Percentiles rank a stretch among this genome's conserved stretches.
Conservation (phyloP, 1,140 invertebrate genomes). For the Lordiphosa clarofinis region DNA sequence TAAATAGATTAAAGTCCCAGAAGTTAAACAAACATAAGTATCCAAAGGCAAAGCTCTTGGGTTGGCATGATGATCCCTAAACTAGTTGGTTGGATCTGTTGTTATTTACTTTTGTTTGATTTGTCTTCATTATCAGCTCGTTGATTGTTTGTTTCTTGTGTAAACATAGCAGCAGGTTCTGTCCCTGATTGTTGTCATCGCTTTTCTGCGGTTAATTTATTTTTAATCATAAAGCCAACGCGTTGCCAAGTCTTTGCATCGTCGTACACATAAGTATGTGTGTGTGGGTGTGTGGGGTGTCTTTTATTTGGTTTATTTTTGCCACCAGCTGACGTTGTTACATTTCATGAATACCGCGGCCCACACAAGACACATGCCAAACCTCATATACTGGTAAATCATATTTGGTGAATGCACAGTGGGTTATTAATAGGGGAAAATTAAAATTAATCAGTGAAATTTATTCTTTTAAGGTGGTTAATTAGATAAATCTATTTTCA, state of each 20-base stretch:
- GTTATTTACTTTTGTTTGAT: constrained; percentile 25
- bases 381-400: constrained; percentile 12
- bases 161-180: constrained; percentile 39
- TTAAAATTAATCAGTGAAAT: too few relatives aligned
- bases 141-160: constrained; percentile 46
- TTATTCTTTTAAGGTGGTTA: too few relatives aligned
- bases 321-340: constrained; percentile 30
- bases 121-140: constrained; percentile 57
- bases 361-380: constrained; percentile 19
- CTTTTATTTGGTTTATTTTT: constrained; percentile 26
- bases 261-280: constrained; percentile 1
- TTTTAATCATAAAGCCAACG: constrained; percentile 49
- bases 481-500: too few relatives aligned
- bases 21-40: constrained; percentile 5
- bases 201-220: constrained; percentile 47
- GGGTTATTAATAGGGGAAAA: not conserved
- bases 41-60: not conserved
- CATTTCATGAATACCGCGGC: constrained; percentile 31
- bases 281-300: constrained; percentile 13
- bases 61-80: constrained; percentile 1
- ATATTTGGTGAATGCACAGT: constrained; percentile 20
- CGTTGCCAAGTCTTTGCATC: constrained; percentile 20
- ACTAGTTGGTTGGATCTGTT: constrained; percentile 19
- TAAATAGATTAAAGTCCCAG: constrained; percentile 9
- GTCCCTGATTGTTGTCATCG: constrained; percentile 25